phyloP scores from a whole-genome alignment of 2,113 vertebrate species.

The Melanotaenia duboulayi region DNA sequence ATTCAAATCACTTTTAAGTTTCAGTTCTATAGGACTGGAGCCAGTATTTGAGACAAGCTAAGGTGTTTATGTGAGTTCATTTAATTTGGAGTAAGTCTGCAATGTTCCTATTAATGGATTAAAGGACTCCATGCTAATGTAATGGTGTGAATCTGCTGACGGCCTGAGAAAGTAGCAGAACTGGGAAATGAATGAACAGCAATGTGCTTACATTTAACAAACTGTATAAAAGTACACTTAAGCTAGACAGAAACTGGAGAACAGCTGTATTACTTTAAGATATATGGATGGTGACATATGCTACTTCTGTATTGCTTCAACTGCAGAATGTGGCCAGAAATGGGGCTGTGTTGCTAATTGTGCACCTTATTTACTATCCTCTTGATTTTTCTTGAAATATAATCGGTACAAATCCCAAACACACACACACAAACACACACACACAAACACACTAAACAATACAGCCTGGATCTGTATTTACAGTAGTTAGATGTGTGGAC shows the following conservation, averaged over 20 bases:
- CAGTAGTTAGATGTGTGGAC: not conserved
- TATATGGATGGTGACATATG: not conserved
- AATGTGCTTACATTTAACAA: constrained; percentile 31
- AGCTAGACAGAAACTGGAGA: constrained; percentile 1
- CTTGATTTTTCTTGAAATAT: not conserved
- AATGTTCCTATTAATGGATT: constrained; percentile 72
- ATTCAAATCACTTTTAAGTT: constrained; percentile 75
- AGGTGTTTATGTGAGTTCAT: constrained; percentile 72
- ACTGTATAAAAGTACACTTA: constrained; percentile 11
- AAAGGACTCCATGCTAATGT: constrained; percentile 67
- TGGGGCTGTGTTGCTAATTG: not conserved
- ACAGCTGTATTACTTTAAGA: not conserved
- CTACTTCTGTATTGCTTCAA: not conserved
- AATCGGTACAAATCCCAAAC: not conserved
- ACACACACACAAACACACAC: too few species aligned
- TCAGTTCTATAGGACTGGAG: constrained; percentile 57
- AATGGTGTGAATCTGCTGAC: constrained; percentile 73
- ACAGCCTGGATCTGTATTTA: too few species aligned
- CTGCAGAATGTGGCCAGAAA: constrained; percentile 1
- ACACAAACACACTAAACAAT: too few species aligned
- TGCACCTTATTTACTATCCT: not conserved
- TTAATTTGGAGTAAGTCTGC: constrained; percentile 72
- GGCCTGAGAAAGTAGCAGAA: constrained; percentile 32
- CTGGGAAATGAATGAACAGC: constrained; percentile 42
- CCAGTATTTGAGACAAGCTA: constrained; percentile 51